Conservation (phyloP, 2,888 invertebrate species). For the Eristalinus sepulchralis region DNA sequence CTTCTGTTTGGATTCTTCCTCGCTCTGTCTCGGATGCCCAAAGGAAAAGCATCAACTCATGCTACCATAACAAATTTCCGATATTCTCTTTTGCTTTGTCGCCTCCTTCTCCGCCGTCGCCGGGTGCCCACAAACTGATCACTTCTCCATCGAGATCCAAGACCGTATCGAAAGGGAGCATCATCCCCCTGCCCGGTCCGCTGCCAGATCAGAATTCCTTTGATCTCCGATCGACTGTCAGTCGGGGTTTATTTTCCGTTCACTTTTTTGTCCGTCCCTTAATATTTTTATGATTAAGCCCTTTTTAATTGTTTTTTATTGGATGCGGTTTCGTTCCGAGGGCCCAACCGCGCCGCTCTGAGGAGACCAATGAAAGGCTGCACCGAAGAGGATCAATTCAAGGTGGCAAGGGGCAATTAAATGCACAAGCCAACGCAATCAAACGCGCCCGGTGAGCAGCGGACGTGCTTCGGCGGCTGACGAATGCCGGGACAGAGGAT, state of each 20-base stretch:
- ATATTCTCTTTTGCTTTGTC: constrained; percentile 26
- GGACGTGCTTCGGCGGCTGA: constrained; percentile 11
- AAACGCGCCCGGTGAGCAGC: constrained; percentile 36
- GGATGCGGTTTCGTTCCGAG: constrained; percentile 61
- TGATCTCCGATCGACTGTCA: constrained; percentile 70
- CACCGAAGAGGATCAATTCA: constrained; percentile 55
- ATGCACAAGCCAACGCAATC: constrained; percentile 58
- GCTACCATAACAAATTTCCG: constrained; percentile 68
- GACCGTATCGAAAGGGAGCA: constrained; percentile 59
- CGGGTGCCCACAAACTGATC: not conserved
- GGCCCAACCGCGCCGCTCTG: constrained; percentile 1
- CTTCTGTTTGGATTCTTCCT: constrained; percentile 39
- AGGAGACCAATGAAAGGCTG: constrained; percentile 41
- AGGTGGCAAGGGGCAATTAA: constrained; percentile 68
- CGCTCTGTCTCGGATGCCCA: not conserved
- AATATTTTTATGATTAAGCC: constrained; percentile 70
- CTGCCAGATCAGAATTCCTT: constrained; percentile 58
- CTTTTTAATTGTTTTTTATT: constrained; percentile 68
- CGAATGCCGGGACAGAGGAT: constrained; percentile 39
- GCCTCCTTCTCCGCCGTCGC: not conserved
- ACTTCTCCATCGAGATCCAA: constrained; percentile 29
- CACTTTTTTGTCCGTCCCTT: constrained; percentile 9
- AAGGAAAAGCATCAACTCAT: constrained; percentile 64
- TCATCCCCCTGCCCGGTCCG: constrained; percentile 16
- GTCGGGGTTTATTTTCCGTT: constrained; percentile 34